Percentiles rank a stretch among this genome's conserved stretches.
These are phyloP conservation scores for Sisor rabdophorus DNA, from an alignment of 2,113 vertebrate species.

Conservation along the genomic window DNA sequence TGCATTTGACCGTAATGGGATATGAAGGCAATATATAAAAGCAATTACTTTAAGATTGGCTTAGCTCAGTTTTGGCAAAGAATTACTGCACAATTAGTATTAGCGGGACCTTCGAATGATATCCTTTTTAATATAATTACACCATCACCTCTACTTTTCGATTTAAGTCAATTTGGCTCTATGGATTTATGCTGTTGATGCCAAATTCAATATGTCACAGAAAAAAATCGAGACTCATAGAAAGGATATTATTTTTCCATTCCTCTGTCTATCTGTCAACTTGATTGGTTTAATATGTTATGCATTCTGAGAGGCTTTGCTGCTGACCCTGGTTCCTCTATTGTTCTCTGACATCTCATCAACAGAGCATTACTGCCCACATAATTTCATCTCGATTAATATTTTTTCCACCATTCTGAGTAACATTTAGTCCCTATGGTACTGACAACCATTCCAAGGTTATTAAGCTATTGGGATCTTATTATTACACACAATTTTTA, in stretches of 20 bases:
- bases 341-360: not conserved
- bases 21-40: not conserved
- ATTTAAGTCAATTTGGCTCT: not conserved
- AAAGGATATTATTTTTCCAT: not conserved
- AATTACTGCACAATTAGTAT: not conserved
- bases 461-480: not conserved
- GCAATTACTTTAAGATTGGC: not conserved
- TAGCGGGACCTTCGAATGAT: too few relatives aligned
- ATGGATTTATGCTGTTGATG: not conserved
- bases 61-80: not conserved
- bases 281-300: not conserved
- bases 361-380: not conserved
- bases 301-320: not conserved
- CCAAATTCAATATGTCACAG: not conserved
- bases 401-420: not conserved
- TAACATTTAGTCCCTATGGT: not conserved
- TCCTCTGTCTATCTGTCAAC: not conserved
- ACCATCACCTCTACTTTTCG: not conserved
- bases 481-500: not conserved
- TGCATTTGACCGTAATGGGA: not conserved
- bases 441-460: not conserved
- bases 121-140: too few relatives aligned
- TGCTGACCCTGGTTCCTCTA: not conserved
- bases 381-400: not conserved
- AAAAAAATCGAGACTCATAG: not conserved